A percentile compares a stretch with the other conserved stretches of the same genome.
Conservation (phyloP, 2,113 vertebrate species). For the Myocastor coypus region DNA sequence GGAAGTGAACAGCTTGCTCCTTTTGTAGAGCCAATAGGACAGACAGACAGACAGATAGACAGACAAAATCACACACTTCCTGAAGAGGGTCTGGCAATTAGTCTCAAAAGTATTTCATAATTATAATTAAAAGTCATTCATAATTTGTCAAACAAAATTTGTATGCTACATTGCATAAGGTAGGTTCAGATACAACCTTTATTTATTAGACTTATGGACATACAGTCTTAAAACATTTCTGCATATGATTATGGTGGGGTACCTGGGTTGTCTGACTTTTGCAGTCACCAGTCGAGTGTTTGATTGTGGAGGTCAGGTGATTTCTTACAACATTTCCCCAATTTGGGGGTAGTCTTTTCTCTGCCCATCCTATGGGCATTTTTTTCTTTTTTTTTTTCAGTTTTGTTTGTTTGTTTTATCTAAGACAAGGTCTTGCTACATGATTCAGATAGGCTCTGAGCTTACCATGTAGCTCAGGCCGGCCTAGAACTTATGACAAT, state of each 20-base stretch:
- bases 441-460: background rate
- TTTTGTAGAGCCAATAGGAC: background rate
- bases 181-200: background rate
- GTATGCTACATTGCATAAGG: background rate
- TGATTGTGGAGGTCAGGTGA: background rate
- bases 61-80: background rate
- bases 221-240: background rate
- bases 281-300: background rate
- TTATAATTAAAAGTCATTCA: slow-evolving; percentile 36
- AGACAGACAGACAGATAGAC: background rate
- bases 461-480: background rate
- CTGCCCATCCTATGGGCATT: background rate
- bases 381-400: background rate
- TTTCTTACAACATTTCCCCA: background rate
- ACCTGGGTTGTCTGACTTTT: background rate
- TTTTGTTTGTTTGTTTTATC: background rate
- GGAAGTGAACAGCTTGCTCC: background rate
- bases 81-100: slow-evolving; percentile 11
- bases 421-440: background rate
- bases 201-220: slow-evolving; percentile 9
- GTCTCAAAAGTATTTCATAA: slow-evolving; percentile 36
- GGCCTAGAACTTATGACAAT: background rate
- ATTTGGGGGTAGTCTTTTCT: background rate
- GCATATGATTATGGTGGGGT: background rate
- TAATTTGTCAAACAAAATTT: background rate